Evolutionary conservation across 2,113 vertebrate species (phyloP).

Genomic region (Notothenia rossii): DNA sequence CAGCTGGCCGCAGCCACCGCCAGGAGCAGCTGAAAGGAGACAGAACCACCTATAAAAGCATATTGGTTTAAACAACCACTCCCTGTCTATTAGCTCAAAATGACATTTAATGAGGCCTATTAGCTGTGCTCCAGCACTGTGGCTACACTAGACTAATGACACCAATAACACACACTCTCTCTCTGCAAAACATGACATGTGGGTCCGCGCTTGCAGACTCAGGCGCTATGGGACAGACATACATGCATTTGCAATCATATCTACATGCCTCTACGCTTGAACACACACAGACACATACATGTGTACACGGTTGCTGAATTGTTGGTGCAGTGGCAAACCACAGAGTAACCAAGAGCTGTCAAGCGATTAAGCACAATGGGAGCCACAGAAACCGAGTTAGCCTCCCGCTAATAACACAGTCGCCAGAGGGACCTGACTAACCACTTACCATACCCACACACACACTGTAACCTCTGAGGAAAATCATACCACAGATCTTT

Average conservation of each 20-base stretch:
- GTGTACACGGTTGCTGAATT: conserved; percentile 23
- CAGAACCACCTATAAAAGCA: conserved; percentile 81
- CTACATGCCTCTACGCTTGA: conserved; percentile 22
- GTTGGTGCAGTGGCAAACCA: conserved; percentile 73
- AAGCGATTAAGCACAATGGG: conserved; percentile 78
- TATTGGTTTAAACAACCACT: conserved; percentile 83
- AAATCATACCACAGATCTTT: conserved; percentile 67
- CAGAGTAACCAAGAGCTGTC: conserved; percentile 77
- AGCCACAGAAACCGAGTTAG: conserved; percentile 78
- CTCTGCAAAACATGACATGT: conserved; percentile 41
- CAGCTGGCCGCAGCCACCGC: conserved; percentile 65
- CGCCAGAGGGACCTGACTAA: conserved; percentile 71
- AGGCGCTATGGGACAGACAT: conserved; percentile 1
- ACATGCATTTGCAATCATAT: conserved; percentile 32
- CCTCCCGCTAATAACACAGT: conserved; percentile 73
- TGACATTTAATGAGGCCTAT: conserved; percentile 87
- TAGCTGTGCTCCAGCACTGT: conserved; percentile 73
- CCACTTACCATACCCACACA: conserved; percentile 35
- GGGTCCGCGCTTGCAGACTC: conserved; percentile 15
- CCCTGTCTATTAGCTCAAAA: conserved; percentile 87
- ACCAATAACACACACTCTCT: conserved; percentile 64
- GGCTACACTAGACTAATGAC: conserved; percentile 72
- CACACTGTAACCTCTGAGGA: conserved; percentile 41
- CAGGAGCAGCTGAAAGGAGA: conserved; percentile 75
- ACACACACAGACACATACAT: conserved; percentile 27